These are phyloP conservation scores for Centroberyx gerrardi DNA, from an alignment of 2,797 vertebrate species.

Conservation along the genomic window DNA sequence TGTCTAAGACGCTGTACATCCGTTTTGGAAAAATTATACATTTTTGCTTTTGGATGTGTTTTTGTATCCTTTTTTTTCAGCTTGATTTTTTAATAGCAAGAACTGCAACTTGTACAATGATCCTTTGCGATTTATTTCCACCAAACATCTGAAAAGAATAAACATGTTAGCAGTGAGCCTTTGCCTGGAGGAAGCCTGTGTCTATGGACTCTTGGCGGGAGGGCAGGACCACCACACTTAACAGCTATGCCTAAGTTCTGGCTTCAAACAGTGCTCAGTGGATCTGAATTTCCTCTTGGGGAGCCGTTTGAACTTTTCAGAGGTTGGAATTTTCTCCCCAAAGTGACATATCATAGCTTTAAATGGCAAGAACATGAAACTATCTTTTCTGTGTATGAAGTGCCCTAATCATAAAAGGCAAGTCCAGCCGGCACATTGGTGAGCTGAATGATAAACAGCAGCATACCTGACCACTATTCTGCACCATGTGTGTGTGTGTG, in stretches of 20 bases:
- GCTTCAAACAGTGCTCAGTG: not conserved
- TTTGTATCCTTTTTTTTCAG: too few relatives aligned
- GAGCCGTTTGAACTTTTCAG: not conserved
- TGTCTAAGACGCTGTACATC: too few relatives aligned
- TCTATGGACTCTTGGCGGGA: too few relatives aligned
- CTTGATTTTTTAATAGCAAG: too few relatives aligned
- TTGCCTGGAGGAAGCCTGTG: too few relatives aligned
- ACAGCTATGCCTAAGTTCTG: not conserved
- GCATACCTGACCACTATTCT: constrained; percentile 15
- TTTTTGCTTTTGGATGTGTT: too few relatives aligned
- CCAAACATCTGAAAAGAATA: too few relatives aligned
- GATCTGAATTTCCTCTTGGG: not conserved
- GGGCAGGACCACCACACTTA: too few relatives aligned
- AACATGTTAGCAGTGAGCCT: too few relatives aligned
- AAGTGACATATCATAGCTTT: not conserved
- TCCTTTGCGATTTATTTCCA: too few relatives aligned
- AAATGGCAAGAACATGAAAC: not conserved
- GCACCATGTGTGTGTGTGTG: not conserved
- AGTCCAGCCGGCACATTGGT: not conserved
- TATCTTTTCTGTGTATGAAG: constrained; percentile 26
- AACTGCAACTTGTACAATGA: too few relatives aligned
- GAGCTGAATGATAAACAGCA: constrained; percentile 42
- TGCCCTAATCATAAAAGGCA: constrained; percentile 38
- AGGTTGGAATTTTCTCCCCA: not conserved
- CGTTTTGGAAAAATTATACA: too few relatives aligned